Evolutionary conservation across 2,797 vertebrate genomes (phyloP), one percentile per base, ranked within the genome.

Genomic region (Ataeniobius toweri): DNA sequence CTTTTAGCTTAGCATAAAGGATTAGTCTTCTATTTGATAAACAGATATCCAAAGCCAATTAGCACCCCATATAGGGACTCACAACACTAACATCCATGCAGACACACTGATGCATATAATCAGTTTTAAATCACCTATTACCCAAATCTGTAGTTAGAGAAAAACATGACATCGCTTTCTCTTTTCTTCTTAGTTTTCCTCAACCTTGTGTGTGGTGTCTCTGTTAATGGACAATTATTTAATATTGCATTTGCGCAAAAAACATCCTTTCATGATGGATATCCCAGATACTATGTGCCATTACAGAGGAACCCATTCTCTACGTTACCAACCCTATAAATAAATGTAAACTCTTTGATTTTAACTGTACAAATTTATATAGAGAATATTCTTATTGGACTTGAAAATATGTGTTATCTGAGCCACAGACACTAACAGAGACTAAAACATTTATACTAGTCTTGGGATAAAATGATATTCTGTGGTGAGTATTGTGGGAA

Each of bases 401-500:
- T 41, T 68, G 5, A 13, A n/a, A 6, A 36, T 14, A 22, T 16
- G 24, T 26, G 24, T 6, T 14, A 16, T 69, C 41, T 26, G 41
- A 48, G 13, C 26, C 44, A 14, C 31, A 31, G 9, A 14, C 26
- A 7, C 71, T 41, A 44, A 59, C 5, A 26, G 31, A 59, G 53
- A 56, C 36, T 26, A 7, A 56, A 36, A 46, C 44, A 3, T 70
- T 61, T 4, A 73, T 79, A 41, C 6, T 59, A 55, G 39, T 77
- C 36, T 68, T 26, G 31, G 18, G 55, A 16, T 58, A 14, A 48
- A 79, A 55, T 72, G 28, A 39, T 75, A 78, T 24, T 73, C 36
- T 24, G 36, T 22, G 61, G 56, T 76, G 71, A 71, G 56, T 51
- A 69, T 73, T 71, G 72, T 80, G 75, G 14, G 39, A 20, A 72